phyloP scores from a whole-genome alignment of 1,140 invertebrate genomes.

The Amphibalanus amphitrite region DNA sequence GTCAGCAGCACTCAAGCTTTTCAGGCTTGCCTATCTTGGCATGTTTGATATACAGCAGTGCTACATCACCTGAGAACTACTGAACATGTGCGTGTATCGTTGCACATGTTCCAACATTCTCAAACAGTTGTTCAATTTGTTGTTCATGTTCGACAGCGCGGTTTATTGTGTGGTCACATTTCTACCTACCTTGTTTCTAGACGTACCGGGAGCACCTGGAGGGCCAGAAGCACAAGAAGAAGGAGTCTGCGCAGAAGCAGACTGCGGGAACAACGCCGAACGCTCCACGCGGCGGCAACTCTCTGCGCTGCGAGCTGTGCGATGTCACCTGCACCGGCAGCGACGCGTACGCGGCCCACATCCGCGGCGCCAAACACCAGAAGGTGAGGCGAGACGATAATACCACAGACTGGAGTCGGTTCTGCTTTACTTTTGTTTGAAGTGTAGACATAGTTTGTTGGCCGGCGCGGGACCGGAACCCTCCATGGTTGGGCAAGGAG shows the following conservation, averaged over 20 bases:
- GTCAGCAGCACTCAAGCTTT: constrained; percentile 1
- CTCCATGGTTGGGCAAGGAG: too few relatives aligned
- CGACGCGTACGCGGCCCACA: constrained; percentile 95
- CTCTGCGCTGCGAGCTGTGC: constrained; percentile 50
- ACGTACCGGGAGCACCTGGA: constrained; percentile 94
- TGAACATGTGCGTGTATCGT: too few relatives aligned
- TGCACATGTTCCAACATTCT: too few relatives aligned
- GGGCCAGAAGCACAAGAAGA: constrained; percentile 97
- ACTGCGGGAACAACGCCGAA: constrained; percentile 25
- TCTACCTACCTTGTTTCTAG: not conserved
- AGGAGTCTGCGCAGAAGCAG: constrained; percentile 68
- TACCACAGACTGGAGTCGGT: too few relatives aligned
- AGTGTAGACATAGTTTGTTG: too few relatives aligned
- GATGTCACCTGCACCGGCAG: constrained; percentile 94
- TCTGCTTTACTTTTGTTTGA: too few relatives aligned
- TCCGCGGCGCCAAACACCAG: constrained; percentile 92
- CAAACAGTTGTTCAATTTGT: too few relatives aligned
- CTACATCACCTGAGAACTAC: too few relatives aligned
- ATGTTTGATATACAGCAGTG: too few relatives aligned
- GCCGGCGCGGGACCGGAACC: too few relatives aligned
- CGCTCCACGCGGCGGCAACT: constrained; percentile 48
- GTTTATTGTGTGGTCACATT: too few relatives aligned
- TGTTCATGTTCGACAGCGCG: too few relatives aligned
- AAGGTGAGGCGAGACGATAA: constrained; percentile 42
- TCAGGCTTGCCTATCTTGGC: not conserved